These are phyloP conservation scores for Enteromius paludinosus DNA, from an alignment of 2,797 vertebrate species.

Conservation along the genomic window DNA sequence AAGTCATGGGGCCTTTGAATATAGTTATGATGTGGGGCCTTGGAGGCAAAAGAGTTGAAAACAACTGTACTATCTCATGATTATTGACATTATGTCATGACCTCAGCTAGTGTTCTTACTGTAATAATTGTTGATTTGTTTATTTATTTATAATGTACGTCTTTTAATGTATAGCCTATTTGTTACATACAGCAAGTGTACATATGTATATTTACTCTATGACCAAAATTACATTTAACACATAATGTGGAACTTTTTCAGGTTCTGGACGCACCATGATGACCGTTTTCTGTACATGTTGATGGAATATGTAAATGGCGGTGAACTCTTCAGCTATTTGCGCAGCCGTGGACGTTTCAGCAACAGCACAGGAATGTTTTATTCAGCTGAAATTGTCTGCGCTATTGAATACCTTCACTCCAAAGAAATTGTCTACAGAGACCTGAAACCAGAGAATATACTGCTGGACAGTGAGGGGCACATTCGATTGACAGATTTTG, in stretches of 20 bases:
- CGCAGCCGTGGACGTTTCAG: constrained; percentile 91
- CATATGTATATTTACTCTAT: not conserved
- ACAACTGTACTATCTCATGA: not conserved
- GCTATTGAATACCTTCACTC: constrained; percentile 96
- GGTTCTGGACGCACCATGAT: constrained; percentile 95
- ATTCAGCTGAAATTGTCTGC: constrained; percentile 90
- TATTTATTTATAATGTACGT: not conserved
- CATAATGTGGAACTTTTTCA: constrained; percentile 62
- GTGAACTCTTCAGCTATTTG: constrained; percentile 95
- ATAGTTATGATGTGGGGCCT: not conserved
- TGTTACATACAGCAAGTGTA: not conserved
- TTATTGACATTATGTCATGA: not conserved
- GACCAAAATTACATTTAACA: not conserved
- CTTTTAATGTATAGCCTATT: not conserved
- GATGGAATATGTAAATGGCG: constrained; percentile 94
- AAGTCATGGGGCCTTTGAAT: not conserved
- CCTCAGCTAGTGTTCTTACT: not conserved
- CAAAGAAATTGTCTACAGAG: constrained; percentile 92
- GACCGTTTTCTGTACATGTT: constrained; percentile 94
- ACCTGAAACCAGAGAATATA: constrained; percentile 97
- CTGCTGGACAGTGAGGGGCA: constrained; percentile 93
- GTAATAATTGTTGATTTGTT: not conserved
- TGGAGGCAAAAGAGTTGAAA: not conserved
- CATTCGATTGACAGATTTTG: constrained; percentile 96
- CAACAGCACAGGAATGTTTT: constrained; percentile 88